Evolutionary conservation across 2,888 invertebrate genomes (phyloP).

Genomic region (Theodoxus fluviatilis): DNA sequence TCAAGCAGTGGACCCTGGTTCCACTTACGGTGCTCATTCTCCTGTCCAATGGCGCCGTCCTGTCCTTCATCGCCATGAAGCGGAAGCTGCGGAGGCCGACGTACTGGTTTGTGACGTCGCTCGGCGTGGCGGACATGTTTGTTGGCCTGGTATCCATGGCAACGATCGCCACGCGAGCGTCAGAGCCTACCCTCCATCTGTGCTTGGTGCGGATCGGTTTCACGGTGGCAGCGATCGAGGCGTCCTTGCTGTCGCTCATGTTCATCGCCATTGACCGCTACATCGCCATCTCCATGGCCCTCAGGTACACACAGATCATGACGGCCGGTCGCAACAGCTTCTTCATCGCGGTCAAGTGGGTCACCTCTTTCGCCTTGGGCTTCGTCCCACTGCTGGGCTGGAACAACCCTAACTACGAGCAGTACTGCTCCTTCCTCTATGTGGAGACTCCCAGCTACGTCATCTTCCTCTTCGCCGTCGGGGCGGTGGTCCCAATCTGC

Average conservation of each 20-base stretch:
- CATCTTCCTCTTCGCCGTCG: conserved; percentile 36
- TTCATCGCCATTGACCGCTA: conserved; percentile 52
- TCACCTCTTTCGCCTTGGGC: conserved; percentile 42
- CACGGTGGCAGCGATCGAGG: conserved; percentile 38
- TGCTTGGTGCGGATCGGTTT: conserved; percentile 46
- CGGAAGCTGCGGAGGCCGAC: conserved; percentile 40
- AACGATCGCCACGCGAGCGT: conserved; percentile 39
- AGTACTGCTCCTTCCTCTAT: conserved; percentile 46
- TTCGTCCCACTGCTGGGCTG: conserved; percentile 50
- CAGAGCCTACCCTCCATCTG: conserved; percentile 34
- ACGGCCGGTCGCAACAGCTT: conserved; percentile 36
- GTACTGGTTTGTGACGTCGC: conserved; percentile 43
- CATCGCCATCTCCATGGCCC: conserved; percentile 46
- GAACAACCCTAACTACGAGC: conserved; percentile 37
- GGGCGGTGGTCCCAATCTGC: conserved; percentile 39
- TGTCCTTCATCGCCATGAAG: conserved; percentile 36
- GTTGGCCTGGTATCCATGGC: conserved; percentile 45
- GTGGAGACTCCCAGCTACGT: conserved; percentile 41
- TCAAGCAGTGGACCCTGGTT: conserved; percentile 39
- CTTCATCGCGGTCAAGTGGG: conserved; percentile 40
- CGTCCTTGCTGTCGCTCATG: conserved; percentile 44
- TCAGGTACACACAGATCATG: conserved; percentile 44
- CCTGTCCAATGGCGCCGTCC: conserved; percentile 37
- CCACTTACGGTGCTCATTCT: conserved; percentile 43
- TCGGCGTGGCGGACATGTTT: conserved; percentile 44